phyloP scores from a whole-genome alignment of 2,888 invertebrate species.

The Thymelicus acteon region DNA sequence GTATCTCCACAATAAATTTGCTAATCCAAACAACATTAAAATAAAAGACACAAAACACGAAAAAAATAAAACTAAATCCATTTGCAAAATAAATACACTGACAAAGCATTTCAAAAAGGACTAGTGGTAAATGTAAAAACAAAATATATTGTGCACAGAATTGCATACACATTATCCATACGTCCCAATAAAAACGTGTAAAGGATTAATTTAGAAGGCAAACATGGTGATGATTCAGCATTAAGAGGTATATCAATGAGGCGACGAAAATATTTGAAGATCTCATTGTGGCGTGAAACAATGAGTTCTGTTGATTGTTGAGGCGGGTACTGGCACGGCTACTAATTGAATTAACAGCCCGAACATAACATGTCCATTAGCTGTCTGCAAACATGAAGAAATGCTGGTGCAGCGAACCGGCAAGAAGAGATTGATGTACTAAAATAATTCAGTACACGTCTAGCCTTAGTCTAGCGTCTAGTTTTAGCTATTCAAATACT shows the following conservation, averaged over 20 bases:
- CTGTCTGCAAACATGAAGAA: slow-evolving; percentile 62
- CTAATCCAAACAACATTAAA: too few relatives aligned
- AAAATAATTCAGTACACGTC: too few relatives aligned
- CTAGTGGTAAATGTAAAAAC: too few relatives aligned
- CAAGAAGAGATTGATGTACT: slow-evolving; percentile 8
- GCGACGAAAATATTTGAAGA: slow-evolving; percentile 44
- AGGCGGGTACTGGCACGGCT: slow-evolving; percentile 54
- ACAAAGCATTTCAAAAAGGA: too few relatives aligned
- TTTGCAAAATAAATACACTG: too few relatives aligned
- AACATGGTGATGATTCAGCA: slow-evolving; percentile 23
- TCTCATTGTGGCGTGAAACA: slow-evolving; percentile 67
- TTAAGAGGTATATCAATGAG: slow-evolving; percentile 17
- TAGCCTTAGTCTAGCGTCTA: too few relatives aligned
- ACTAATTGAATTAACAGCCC: slow-evolving; percentile 78
- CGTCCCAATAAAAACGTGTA: background rate
- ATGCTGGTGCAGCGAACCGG: slow-evolving; percentile 40
- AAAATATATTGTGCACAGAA: background rate
- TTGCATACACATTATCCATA: background rate
- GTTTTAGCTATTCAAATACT: too few relatives aligned
- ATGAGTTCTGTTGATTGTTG: slow-evolving; percentile 68
- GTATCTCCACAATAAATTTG: too few relatives aligned
- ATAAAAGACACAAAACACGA: too few relatives aligned
- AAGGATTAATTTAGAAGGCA: background rate
- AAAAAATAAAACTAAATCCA: too few relatives aligned
- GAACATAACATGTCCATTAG: slow-evolving; percentile 78